Conservation (phyloP, 2,797 vertebrate species). For the Rhabdophis nuchalis region DNA sequence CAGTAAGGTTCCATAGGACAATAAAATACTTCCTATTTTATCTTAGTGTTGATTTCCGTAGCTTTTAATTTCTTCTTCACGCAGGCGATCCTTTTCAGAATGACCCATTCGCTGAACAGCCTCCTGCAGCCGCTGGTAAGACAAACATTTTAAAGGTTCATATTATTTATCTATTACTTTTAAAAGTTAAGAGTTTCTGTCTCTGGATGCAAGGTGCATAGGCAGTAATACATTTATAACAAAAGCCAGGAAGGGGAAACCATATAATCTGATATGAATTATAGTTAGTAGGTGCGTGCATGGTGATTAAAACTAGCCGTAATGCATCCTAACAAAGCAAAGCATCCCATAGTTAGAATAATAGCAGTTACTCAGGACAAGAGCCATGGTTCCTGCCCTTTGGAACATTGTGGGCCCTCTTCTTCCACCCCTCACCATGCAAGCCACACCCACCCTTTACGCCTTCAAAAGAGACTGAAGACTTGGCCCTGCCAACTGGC, state of each 20-base stretch:
- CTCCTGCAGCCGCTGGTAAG: slow-evolving; percentile 47
- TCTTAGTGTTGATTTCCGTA: not conserved
- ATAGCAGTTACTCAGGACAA: not conserved
- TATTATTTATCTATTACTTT: not conserved
- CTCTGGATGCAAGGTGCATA: not conserved
- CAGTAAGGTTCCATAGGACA: slow-evolving; percentile 53
- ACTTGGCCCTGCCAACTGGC: not conserved
- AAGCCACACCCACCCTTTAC: not conserved
- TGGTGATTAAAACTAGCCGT: not conserved
- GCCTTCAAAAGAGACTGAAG: not conserved
- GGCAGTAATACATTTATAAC: not conserved
- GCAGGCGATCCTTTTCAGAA: slow-evolving; percentile 92
- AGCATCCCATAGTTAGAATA: not conserved
- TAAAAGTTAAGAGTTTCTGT: not conserved
- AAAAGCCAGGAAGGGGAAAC: not conserved
- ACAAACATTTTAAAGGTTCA: not conserved
- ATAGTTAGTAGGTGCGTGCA: not conserved
- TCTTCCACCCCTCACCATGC: not conserved
- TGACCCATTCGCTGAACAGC: slow-evolving; percentile 89
- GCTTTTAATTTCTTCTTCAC: slow-evolving; percentile 10
- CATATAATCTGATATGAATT: not conserved
- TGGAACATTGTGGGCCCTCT: not conserved
- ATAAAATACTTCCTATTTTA: not conserved
- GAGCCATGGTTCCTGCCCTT: not conserved
- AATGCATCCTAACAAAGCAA: not conserved